Percentiles rank a stretch among this genome's conserved stretches.
Conservation (phyloP, 1,140 invertebrate species). For the Diuraphis noxia region DNA sequence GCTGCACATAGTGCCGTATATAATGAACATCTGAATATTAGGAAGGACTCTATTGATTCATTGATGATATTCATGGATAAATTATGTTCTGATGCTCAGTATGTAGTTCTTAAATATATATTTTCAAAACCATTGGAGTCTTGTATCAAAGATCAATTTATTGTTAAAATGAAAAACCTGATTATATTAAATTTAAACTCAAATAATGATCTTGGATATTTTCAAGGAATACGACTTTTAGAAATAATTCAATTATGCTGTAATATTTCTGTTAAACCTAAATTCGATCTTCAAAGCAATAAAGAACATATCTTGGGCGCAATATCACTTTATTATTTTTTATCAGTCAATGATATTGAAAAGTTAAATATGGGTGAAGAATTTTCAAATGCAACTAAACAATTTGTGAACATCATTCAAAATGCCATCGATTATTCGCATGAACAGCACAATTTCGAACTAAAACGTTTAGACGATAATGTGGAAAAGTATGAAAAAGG, state of each 20-base stretch:
- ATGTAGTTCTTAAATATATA: background rate
- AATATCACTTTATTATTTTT: background rate
- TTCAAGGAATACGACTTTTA: conserved; percentile 19
- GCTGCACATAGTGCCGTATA: background rate
- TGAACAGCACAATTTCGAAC: background rate
- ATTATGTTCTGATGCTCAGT: background rate
- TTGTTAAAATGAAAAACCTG: background rate
- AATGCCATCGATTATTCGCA: background rate
- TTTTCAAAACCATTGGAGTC: background rate
- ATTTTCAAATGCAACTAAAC: background rate
- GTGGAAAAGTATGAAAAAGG: too few relatives aligned
- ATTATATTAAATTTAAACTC: background rate
- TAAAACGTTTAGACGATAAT: background rate
- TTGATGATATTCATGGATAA: background rate
- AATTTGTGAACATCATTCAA: background rate
- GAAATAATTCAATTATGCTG: background rate
- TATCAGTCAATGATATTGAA: background rate
- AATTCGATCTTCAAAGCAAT: background rate
- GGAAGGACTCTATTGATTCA: background rate
- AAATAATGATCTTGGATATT: background rate
- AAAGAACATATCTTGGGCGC: conserved; percentile 14
- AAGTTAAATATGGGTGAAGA: background rate
- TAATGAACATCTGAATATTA: background rate
- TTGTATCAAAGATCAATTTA: background rate
- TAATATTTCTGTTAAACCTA: background rate